Conservation (phyloP, 2,113 vertebrate genomes). For the Hystrix cristata region DNA sequence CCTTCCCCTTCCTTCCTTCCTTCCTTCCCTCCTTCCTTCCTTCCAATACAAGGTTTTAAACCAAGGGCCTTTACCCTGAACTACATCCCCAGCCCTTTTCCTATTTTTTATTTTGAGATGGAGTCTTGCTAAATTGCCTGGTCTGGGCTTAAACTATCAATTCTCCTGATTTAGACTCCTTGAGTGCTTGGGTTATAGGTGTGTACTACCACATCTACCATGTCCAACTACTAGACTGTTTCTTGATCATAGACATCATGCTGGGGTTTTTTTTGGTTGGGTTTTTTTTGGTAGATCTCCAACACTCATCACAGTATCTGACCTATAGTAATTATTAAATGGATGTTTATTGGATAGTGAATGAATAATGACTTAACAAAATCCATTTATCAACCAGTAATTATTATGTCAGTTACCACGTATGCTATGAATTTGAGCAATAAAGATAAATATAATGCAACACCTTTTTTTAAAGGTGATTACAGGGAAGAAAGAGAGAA, state of each 20-base stretch:
- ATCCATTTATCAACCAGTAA: constrained; percentile 15
- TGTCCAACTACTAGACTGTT: background rate
- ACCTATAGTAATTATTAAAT: constrained; percentile 19
- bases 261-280: too few species aligned
- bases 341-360: background rate
- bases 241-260: background rate
- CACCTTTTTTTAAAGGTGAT: background rate
- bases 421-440: background rate
- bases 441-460: background rate
- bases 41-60: background rate
- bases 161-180: background rate
- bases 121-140: background rate
- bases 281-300: background rate
- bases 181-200: background rate
- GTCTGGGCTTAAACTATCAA: background rate
- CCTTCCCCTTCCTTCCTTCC: background rate
- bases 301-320: background rate
- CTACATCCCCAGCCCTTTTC: background rate
- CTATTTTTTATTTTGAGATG: background rate
- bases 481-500: background rate
- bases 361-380: constrained; percentile 34
- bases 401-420: background rate
- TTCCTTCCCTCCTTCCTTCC: background rate
- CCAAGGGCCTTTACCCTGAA: background rate
- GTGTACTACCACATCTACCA: background rate